Base-by-base conservation (phyloP, 53 echinoderm and acorn worm genomes). In the Holothuria scabra region DNA sequence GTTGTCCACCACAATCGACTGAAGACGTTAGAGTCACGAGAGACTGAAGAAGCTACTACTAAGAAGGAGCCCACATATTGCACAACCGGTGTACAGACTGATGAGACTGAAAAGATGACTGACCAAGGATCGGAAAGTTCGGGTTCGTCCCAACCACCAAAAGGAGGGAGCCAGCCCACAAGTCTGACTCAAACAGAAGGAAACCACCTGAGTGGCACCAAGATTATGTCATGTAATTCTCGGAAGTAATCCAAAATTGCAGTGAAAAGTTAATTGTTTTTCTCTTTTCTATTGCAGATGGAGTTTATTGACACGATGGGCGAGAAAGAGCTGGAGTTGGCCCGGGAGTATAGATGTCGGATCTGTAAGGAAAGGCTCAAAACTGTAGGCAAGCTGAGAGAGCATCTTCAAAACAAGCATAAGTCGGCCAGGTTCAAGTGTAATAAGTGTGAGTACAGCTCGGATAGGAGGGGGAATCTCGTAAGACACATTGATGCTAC, bases 1-100 rank as follows among this genome's bases (percentile, higher is more conserved):
- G 46, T 76, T 26, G 76, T 76, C 16, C 56, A 76, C 57, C 56
- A 57, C 46, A 76, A 76, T 19, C 12, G 76, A 56, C 56, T 76
- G 8, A 58, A 76, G 49, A 26, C 28, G n/a, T 6, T 46, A 1
- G 75, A 74, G 16, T 22, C 46, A 6, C n/a, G 12, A 48, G 49
- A 74, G 23, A 25, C 56, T 1, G 1, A 0, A 28, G 11, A 2
- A 5, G 7, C 3, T 44, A 28, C 21, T 5, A 48, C 48, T 48
- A 24, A 23, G 44, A 24, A 74, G 11, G 8, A 25, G 75, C 16
- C 35, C 21, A 12, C 41, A 26, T 46, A 23, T 23, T 46, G 12
- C 30, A 46, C 74, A 41, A 74, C 74, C 4, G 46, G 74, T 46
- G 21, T 23, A 4, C 74, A 74, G 46, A 74, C 46, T 21, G 74